Evolutionary conservation across 2,113 vertebrate species (phyloP), one percentile per base, ranked within the genome.

Genomic region (Labeo rohita): DNA sequence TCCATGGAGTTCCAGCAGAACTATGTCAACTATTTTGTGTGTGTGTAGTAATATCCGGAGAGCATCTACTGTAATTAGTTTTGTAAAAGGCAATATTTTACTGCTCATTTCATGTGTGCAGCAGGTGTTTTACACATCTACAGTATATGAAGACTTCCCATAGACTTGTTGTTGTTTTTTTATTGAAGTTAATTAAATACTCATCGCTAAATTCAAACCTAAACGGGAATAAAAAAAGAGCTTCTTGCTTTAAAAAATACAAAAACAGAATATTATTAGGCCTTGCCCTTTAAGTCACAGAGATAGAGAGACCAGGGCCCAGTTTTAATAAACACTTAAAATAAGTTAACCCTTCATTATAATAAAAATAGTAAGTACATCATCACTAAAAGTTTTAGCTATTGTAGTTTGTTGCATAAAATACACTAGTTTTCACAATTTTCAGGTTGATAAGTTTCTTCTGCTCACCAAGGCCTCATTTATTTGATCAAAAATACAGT

Each of bases 11-110:
- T 92, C 90, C 87, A 74, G 76, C 82, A 83, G 49, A 92, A 91
- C 89, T 91, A 92, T 93, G 93, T 88, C 81, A 92, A 91, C 91
- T 89, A 94, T 93, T 93, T 90, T 92, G 78, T 72, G 72, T 88
- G 52, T 84, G 21, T 70, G 16, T 70, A 28, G 78, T 80, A 80
- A 16, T 66, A 49, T 80, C 45, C 13, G 45, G 72, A 75, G 72
- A 49, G 43, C n/a, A 23, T n/a, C n/a, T 47, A 6, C 59, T 49
- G 52, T 63, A 65, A 65, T 49, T 47, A 34, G 39, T 16, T 63
- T 45, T 65, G 43, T 47, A 34, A 65, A 43, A 80, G 10, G n/a
- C 36, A 15, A 12, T 5, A 2, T 21, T 61, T n/a, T 12, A 4
- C 21, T 49, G 23, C 56, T 80, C n/a, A 47, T 15, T 10, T 23